Base-by-base conservation (phyloP, 1,140 invertebrate species). In the Tribolium madens region DNA sequence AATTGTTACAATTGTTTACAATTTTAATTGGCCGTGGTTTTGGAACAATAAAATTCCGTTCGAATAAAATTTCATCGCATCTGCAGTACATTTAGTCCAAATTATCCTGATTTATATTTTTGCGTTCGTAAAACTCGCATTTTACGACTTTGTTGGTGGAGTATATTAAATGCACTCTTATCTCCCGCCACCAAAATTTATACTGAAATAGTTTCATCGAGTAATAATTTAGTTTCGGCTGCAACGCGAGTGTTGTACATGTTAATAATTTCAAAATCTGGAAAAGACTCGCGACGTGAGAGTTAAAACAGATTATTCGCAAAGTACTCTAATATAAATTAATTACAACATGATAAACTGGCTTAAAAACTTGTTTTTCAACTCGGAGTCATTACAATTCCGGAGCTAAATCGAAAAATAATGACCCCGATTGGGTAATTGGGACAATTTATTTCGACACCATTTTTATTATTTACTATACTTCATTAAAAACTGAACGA, bases 401-500 rank as follows among this genome's bases (percentile, higher is more conserved):
- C 21, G 53, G 21, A 64, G 57, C 57, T 64, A 33, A 64, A 64
- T 64, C 57, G 57, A 12, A 10, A 64, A 64, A 64, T 64, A 64
- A 64, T 33, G 57, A 64, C 21, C 33, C 52, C 17, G 9, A 57
- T 17, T 26, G 10, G 52, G 26, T 33, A 64, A 64, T 64, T 42
- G 36, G 31, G 31, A 64, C 57, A 64, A 64, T 12, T 64, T 33
- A 64, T 64, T 33, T 7, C 21, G 7, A 64, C 57, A 31, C 57
- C 13, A n/a, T 64, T 21, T 13, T 21, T 64, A 64, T 33, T 64
- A 64, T 64, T 64, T 64, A 21, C n/a, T n/a, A n/a, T n/a, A 64
- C 57, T 64, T 64, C 57, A 33, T 64, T 64, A 64, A 36, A 36
- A 31, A 31, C 18, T 53, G 9, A 1, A 53, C 52, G 52, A 21